phyloP scores from a whole-genome alignment of 2,113 vertebrate species.

The Pteronura brasiliensis region DNA sequence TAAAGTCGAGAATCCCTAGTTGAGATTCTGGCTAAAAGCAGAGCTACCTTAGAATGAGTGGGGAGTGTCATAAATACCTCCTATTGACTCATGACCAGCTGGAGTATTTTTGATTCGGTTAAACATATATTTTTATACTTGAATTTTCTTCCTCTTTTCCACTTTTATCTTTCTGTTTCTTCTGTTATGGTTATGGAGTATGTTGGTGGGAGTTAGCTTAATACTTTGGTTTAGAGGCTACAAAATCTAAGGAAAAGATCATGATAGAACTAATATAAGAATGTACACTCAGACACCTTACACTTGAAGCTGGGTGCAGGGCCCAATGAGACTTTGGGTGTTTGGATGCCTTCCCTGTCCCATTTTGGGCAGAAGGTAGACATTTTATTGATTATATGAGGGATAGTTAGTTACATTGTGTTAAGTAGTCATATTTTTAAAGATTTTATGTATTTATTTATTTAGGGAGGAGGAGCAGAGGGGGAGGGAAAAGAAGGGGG shows the following conservation, averaged over 20 bases:
- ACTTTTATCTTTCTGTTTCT: not conserved
- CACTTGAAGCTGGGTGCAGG: not conserved
- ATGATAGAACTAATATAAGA: not conserved
- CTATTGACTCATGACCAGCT: not conserved
- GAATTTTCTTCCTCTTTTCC: not conserved
- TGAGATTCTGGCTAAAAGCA: not conserved
- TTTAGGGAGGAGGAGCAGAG: not conserved
- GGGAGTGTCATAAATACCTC: not conserved
- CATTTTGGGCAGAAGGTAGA: not conserved
- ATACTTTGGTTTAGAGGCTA: not conserved
- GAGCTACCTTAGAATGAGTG: not conserved
- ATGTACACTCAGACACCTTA: not conserved
- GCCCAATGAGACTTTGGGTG: not conserved
- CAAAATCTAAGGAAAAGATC: not conserved
- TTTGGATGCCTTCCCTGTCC: not conserved
- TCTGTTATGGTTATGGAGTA: not conserved
- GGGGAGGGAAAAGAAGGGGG: not conserved
- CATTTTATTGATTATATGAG: not conserved
- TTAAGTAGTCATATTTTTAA: not conserved
- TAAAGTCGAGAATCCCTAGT: not conserved
- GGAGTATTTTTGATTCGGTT: not conserved
- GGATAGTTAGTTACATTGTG: not conserved
- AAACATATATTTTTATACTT: not conserved
- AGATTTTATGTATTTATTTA: not conserved
- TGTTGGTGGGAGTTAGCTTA: not conserved